A percentile compares a stretch with the other conserved stretches of the same genome.
Conservation (phyloP, 2,797 vertebrate species). For the Amblyraja radiata region DNA sequence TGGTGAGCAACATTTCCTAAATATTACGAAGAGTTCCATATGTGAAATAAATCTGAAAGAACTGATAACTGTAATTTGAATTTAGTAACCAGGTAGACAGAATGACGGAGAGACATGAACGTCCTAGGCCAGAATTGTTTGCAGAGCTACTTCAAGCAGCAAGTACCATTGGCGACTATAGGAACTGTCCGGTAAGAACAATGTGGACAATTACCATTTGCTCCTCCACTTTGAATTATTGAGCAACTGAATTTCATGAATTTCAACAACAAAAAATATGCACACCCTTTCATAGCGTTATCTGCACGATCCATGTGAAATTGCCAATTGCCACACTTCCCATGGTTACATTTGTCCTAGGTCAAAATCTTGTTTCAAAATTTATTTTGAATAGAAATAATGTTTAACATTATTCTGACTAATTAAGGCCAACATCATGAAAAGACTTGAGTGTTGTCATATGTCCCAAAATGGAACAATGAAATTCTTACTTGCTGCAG, state of each 20-base stretch:
- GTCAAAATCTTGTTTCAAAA: not conserved
- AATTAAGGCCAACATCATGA: not conserved
- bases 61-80: not conserved
- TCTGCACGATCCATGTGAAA: not conserved
- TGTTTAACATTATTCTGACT: not conserved
- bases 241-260: not conserved
- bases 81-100: conserved; percentile 64
- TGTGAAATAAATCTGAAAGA: not conserved
- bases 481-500: too few relatives aligned
- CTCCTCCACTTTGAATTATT: not conserved
- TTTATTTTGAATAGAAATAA: too few relatives aligned
- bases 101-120: conserved; percentile 73
- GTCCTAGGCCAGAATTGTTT: conserved; percentile 82
- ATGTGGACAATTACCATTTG: not conserved
- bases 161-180: conserved; percentile 81
- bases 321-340: not conserved
- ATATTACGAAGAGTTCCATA: not conserved
- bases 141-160: conserved; percentile 85
- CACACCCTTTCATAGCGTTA: not conserved
- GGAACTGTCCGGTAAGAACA: conserved; percentile 85
- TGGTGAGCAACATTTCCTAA: conserved; percentile 68
- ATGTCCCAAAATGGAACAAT: too few relatives aligned
- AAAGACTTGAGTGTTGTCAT: not conserved
- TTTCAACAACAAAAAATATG: not conserved
- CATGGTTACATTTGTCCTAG: not conserved